phyloP scores from a whole-genome alignment of 2,888 invertebrate genomes.

The Heliconius sara region DNA sequence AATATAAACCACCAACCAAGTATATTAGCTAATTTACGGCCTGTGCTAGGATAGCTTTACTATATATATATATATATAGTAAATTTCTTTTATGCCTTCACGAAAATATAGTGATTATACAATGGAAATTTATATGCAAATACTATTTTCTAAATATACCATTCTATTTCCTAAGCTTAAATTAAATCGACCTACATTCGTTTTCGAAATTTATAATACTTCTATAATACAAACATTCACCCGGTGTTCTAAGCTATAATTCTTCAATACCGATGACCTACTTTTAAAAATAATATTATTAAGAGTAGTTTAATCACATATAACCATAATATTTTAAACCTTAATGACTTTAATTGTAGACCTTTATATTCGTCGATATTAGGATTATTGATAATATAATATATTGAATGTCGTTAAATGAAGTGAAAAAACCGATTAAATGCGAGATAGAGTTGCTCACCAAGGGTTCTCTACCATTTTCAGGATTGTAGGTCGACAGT shows the following conservation, averaged over 20 bases:
- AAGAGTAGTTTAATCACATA: neutral
- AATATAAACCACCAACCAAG: no score
- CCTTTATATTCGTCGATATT: neutral
- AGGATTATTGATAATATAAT: neutral
- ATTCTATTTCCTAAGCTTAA: neutral
- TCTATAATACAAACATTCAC: neutral
- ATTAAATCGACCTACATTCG: conserved; percentile 5
- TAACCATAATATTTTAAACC: neutral
- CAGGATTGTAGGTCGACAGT: no score
- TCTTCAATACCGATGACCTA: neutral
- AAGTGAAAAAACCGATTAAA: no score
- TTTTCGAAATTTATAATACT: neutral
- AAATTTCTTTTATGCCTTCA: neutral
- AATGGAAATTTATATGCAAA: neutral
- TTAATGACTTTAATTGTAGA: no score
- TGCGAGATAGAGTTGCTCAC: no score
- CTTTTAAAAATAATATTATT: neutral
- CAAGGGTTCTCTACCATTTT: no score
- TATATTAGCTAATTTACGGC: no score
- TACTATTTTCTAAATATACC: neutral
- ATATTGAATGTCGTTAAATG: no score
- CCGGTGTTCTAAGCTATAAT: neutral
- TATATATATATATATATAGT: no score
- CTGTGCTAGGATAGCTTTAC: no score
- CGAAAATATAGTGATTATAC: neutral